These are phyloP conservation scores for Scarus forsteni DNA, from an alignment of 2,797 vertebrate genomes.

Conservation along the genomic window DNA sequence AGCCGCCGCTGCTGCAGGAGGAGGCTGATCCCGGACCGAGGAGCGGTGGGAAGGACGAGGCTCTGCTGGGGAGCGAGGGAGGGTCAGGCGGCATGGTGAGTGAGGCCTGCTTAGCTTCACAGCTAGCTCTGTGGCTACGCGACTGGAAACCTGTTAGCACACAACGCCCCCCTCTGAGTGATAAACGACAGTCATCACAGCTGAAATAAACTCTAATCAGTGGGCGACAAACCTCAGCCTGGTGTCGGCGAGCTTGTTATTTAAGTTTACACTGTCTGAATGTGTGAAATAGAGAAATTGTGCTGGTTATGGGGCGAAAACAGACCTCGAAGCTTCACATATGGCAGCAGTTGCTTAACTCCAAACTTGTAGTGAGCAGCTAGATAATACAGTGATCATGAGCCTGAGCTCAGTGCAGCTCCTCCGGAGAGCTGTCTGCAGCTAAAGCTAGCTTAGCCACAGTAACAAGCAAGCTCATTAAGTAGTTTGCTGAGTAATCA, in stretches of 20 bases:
- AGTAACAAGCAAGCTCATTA: constrained; percentile 66
- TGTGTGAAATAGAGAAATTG: not conserved
- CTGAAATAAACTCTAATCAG: constrained; percentile 30
- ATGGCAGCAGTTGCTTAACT: constrained; percentile 9
- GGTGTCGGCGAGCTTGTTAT: not conserved
- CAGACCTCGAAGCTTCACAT: not conserved
- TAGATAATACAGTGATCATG: constrained; percentile 14
- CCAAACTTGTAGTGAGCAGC: constrained; percentile 7
- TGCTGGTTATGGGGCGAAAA: not conserved
- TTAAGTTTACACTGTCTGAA: not conserved
- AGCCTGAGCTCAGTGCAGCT: constrained; percentile 26
- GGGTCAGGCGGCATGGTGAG: constrained; percentile 86
- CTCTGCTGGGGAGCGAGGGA: constrained; percentile 81
- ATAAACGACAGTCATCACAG: constrained; percentile 21
- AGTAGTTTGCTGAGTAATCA: constrained; percentile 84
- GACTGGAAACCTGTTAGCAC: constrained; percentile 51
- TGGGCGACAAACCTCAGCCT: not conserved
- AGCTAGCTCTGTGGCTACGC: constrained; percentile 39
- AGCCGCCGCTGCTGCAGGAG: constrained; percentile 88
- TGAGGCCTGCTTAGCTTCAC: constrained; percentile 74
- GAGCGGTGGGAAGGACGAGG: constrained; percentile 83
- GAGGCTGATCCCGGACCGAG: constrained; percentile 87
- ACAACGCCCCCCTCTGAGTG: constrained; percentile 25
- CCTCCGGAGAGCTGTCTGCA: constrained; percentile 30
- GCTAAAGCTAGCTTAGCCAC: constrained; percentile 56